Percentiles rank a stretch among this genome's conserved stretches.
These are phyloP conservation scores for Thereuonema tuberculata DNA, from an alignment of 1,140 invertebrate genomes.

Conservation along the genomic window DNA sequence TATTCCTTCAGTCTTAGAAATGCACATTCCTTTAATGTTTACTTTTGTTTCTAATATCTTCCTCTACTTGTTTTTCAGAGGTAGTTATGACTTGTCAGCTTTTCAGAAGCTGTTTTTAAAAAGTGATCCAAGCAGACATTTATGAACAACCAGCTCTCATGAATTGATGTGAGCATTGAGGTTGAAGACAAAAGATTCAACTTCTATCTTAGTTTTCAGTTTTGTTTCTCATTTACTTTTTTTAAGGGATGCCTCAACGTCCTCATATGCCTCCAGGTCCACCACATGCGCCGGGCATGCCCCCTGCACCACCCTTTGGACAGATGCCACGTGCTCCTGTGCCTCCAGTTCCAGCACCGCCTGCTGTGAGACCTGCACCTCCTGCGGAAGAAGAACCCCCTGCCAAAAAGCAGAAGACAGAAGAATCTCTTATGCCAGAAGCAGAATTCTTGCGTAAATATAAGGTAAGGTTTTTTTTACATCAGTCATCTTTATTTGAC, in stretches of 20 bases:
- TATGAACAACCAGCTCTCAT: too few species aligned
- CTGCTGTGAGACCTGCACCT: constrained; percentile 8
- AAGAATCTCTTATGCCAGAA: constrained; percentile 85
- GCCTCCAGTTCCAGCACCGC: constrained; percentile 1
- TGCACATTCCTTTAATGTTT: too few species aligned
- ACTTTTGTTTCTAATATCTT: too few species aligned
- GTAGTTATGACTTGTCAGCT: too few species aligned
- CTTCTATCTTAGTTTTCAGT: too few species aligned
- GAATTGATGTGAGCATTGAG: too few species aligned
- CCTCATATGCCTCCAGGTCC: constrained; percentile 24
- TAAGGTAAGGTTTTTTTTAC: constrained; percentile 25
- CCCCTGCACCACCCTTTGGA: constrained; percentile 14
- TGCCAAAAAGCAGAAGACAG: constrained; percentile 74
- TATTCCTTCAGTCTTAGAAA: too few species aligned
- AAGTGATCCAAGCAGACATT: too few species aligned
- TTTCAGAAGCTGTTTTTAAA: too few species aligned
- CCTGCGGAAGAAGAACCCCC: constrained; percentile 62
- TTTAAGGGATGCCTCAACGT: constrained; percentile 20
- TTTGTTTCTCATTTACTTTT: too few species aligned
- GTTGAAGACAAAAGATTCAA: too few species aligned
- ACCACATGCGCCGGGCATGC: constrained; percentile 9
- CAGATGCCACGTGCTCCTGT: constrained; percentile 18
- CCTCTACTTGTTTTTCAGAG: too few species aligned
- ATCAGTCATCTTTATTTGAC: constrained; percentile 17
- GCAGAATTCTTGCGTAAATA: constrained; percentile 58